A percentile compares a stretch with the other conserved stretches of the same genome.
Evolutionary conservation across 2,113 vertebrate species (phyloP).

Genomic region (Asarcornis scutulata): DNA sequence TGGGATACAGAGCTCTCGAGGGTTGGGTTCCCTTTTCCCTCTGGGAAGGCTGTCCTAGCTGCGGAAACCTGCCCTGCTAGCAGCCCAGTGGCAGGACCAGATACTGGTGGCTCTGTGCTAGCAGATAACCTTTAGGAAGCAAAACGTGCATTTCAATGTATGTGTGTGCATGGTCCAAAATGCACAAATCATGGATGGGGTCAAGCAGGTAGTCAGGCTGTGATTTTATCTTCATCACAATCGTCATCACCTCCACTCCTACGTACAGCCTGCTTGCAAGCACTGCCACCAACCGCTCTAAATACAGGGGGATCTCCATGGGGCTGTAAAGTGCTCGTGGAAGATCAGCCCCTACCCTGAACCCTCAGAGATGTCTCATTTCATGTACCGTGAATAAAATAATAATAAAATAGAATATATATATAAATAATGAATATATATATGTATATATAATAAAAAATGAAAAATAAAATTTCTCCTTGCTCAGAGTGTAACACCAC

Average conservation of each 20-base stretch:
- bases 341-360: neutral
- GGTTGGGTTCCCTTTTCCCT: neutral
- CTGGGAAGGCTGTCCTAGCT: neutral
- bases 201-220: neutral
- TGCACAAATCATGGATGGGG: fast-evolving
- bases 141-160: neutral
- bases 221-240: neutral
- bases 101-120: fast-evolving
- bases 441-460: too few relatives aligned
- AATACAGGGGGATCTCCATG: fast-evolving
- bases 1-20: neutral
- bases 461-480: too few relatives aligned
- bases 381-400: neutral
- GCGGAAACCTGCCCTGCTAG: neutral
- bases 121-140: neutral
- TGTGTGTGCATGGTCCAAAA: neutral
- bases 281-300: fast-evolving
- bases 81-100: neutral
- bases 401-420: too few relatives aligned
- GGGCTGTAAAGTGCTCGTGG: fast-evolving
- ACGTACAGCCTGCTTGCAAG: neutral
- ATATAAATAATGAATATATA: too few relatives aligned
- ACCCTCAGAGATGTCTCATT: neutral
- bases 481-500: neutral
- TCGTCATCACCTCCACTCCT: neutral